phyloP scores from a whole-genome alignment of 1,140 invertebrate species.

The Drosophila sp. region DNA sequence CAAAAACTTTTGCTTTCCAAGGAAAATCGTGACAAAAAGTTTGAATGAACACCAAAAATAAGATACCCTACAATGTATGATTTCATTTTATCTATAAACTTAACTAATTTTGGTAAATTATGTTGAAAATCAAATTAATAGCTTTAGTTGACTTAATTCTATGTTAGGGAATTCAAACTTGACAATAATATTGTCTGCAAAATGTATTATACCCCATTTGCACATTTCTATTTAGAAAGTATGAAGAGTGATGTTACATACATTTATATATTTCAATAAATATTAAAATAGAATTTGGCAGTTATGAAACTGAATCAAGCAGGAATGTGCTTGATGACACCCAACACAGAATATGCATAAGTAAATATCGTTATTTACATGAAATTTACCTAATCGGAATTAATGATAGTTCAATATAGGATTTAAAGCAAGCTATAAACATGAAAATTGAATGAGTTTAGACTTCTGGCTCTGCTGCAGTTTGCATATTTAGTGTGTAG shows the following conservation, averaged over 20 bases:
- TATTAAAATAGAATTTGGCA: constrained; percentile 37
- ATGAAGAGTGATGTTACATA: background rate
- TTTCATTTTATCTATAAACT: too few relatives aligned
- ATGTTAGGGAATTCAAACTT: too few relatives aligned
- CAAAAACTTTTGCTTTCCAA: constrained; percentile 17
- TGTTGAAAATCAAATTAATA: too few relatives aligned
- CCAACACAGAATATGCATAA: constrained; percentile 1
- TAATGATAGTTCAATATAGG: constrained; percentile 37
- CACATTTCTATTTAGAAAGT: background rate
- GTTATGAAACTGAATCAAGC: constrained; percentile 20
- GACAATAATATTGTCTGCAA: too few relatives aligned
- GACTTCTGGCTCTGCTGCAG: background rate
- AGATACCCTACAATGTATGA: too few relatives aligned
- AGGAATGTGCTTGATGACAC: constrained; percentile 12
- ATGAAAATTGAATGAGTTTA: constrained; percentile 6
- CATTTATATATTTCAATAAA: constrained; percentile 37
- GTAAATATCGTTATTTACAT: constrained; percentile 23
- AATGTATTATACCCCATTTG: background rate
- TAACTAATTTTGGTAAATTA: too few relatives aligned
- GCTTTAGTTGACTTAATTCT: too few relatives aligned
- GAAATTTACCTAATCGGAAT: constrained; percentile 37
- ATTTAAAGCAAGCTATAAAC: constrained; percentile 3
- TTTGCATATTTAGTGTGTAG: constrained; percentile 3
- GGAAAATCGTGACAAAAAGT: too few relatives aligned
- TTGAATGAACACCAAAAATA: too few relatives aligned